phyloP scores from a whole-genome alignment of 1,140 invertebrate species.

The Delia radicum region DNA sequence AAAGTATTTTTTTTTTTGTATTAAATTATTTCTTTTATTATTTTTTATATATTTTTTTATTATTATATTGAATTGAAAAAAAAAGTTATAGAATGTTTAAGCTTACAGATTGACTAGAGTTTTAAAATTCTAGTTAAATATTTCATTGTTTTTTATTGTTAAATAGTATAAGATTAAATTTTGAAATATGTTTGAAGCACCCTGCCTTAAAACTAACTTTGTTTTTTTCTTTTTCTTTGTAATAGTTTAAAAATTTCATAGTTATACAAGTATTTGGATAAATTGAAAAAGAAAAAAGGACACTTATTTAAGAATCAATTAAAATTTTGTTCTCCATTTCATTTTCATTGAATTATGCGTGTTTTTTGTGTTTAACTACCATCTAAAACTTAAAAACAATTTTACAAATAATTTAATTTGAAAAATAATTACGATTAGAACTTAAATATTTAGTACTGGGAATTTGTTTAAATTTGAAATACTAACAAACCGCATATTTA shows the following conservation, averaged over 20 bases:
- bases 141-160: neutral
- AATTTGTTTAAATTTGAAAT: neutral
- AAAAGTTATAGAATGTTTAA: conserved; percentile 51
- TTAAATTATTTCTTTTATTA: too few relatives aligned
- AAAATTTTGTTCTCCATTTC: too few relatives aligned
- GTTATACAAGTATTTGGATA: conserved; percentile 44
- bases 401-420: neutral
- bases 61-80: conserved; percentile 41
- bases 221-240: neutral
- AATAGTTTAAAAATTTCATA: conserved; percentile 6
- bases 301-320: too few relatives aligned
- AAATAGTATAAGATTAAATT: conserved; percentile 3
- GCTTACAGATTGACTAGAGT: conserved; percentile 33
- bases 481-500: neutral
- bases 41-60: conserved; percentile 18
- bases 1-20: too few relatives aligned
- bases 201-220: conserved; percentile 7
- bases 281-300: conserved; percentile 34
- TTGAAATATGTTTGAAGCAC: conserved; percentile 12
- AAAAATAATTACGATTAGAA: too few relatives aligned
- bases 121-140: conserved; percentile 11
- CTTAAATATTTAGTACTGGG: neutral
- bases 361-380: conserved; percentile 34
- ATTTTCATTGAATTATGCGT: conserved; percentile 51
- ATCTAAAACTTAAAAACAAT: neutral